A percentile compares a stretch with the other conserved stretches of the same genome.
Evolutionary conservation across 2,797 vertebrate genomes (phyloP).

Genomic region (Coreius guichenoti): DNA sequence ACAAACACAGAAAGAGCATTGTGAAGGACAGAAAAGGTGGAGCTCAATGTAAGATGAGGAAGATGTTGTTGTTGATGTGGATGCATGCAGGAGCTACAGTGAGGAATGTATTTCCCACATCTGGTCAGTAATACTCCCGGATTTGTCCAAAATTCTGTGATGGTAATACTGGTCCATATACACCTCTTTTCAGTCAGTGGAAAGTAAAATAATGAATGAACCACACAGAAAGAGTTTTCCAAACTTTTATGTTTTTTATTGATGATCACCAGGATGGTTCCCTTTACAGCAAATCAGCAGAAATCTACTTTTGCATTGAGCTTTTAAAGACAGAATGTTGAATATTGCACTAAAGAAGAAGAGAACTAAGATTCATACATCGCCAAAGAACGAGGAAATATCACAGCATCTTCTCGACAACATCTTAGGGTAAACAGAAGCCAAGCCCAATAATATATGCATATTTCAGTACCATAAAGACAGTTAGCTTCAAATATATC

Average conservation of each 20-base stretch:
- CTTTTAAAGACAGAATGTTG: conserved; percentile 77
- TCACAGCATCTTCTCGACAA: conserved; percentile 84
- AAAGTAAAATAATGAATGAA: background rate
- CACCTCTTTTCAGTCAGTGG: background rate
- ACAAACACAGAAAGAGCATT: background rate
- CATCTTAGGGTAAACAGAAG: conserved; percentile 79
- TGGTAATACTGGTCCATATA: background rate
- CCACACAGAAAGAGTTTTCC: background rate
- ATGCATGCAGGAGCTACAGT: background rate
- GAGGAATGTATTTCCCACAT: background rate
- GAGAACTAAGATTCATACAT: conserved; percentile 79
- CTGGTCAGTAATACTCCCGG: background rate
- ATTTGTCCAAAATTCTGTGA: background rate
- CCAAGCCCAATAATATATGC: conserved; percentile 81
- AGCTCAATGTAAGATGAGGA: background rate
- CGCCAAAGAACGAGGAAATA: conserved; percentile 76
- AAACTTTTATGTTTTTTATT: conserved; percentile 79
- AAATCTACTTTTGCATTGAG: conserved; percentile 79
- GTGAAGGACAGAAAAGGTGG: background rate
- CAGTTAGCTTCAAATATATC: conserved; percentile 82
- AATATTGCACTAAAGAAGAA: conserved; percentile 81
- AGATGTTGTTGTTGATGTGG: background rate
- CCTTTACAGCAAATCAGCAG: conserved; percentile 82
- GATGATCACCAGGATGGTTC: conserved; percentile 81
- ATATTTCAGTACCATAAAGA: conserved; percentile 87